These are phyloP conservation scores for Trichogramma dendrolimi DNA, from an alignment of 2,888 invertebrate species.

Conservation along the genomic window DNA sequence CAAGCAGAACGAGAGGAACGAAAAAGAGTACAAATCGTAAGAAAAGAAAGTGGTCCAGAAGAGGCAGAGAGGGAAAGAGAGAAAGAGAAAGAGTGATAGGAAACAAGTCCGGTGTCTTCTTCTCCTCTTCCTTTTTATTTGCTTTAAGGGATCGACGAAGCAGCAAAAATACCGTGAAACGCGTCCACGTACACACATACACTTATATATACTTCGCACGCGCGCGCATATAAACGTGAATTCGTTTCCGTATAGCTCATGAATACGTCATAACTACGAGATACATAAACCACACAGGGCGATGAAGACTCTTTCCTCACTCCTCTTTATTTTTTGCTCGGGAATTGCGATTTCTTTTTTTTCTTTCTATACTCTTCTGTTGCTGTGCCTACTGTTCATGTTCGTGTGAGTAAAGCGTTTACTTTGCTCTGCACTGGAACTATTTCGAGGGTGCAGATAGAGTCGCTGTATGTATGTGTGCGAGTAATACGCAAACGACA, in stretches of 20 bases:
- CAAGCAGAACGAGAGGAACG: conserved; percentile 27
- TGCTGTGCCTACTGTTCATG: too few relatives aligned
- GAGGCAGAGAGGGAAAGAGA: background rate
- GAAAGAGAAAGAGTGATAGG: conserved; percentile 48
- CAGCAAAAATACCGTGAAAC: background rate
- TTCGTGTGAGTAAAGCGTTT: too few relatives aligned
- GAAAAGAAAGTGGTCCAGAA: background rate
- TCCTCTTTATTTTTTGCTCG: too few relatives aligned
- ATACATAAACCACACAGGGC: conserved; percentile 12
- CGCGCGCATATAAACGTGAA: background rate
- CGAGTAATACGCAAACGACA: too few relatives aligned
- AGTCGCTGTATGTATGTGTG: too few relatives aligned
- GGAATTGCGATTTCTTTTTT: too few relatives aligned
- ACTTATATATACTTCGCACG: background rate
- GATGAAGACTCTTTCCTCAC: too few relatives aligned
- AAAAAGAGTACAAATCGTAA: conserved; percentile 4
- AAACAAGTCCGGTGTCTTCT: conserved; percentile 49
- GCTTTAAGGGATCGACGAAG: conserved; percentile 36
- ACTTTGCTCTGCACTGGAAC: too few relatives aligned
- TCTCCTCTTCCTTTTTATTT: conserved; percentile 50
- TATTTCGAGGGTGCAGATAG: too few relatives aligned
- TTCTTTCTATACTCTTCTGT: too few relatives aligned
- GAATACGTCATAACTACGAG: conserved; percentile 47
- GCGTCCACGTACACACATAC: background rate
- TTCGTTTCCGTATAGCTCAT: conserved; percentile 40